Conservation (phyloP, 2,888 invertebrate species). For the Cheilosia variabilis region DNA sequence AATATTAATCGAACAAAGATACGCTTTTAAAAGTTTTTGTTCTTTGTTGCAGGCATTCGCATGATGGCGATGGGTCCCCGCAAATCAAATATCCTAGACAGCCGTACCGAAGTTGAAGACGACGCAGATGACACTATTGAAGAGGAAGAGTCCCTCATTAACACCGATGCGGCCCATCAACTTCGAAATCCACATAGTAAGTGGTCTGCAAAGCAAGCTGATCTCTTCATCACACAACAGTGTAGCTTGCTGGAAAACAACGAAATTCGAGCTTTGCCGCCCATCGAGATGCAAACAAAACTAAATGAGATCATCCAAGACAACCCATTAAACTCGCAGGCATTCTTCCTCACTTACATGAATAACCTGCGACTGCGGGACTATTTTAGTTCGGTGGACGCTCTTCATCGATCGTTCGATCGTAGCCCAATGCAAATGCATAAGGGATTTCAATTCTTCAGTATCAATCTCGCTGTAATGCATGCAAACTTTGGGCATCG, state of each 20-base stretch:
- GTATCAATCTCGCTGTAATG: constrained; percentile 94
- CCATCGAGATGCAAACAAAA: constrained; percentile 89
- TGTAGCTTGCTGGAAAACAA: constrained; percentile 92
- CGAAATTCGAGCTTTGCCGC: constrained; percentile 90
- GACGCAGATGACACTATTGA: constrained; percentile 56
- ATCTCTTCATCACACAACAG: constrained; percentile 94
- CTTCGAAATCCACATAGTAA: constrained; percentile 85
- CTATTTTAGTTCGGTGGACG: constrained; percentile 86
- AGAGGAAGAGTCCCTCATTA: constrained; percentile 76
- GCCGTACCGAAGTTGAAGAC: constrained; percentile 64
- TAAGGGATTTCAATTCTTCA: constrained; percentile 91
- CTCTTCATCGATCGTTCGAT: constrained; percentile 87
- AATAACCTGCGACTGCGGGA: constrained; percentile 95
- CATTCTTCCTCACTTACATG: constrained; percentile 94
- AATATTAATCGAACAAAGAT: neutral
- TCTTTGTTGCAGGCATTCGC: constrained; percentile 77
- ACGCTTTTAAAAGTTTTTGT: neutral
- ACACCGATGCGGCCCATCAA: constrained; percentile 77
- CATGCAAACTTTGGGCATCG: constrained; percentile 91
- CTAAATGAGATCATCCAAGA: constrained; percentile 83
- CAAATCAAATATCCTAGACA: constrained; percentile 65
- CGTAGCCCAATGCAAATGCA: constrained; percentile 87
- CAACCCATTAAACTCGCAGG: constrained; percentile 81
- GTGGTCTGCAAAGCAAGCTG: constrained; percentile 95
- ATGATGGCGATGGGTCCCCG: constrained; percentile 79